Conservation (phyloP, 2,113 vertebrate genomes). For the Cheirogaleus medius region DNA sequence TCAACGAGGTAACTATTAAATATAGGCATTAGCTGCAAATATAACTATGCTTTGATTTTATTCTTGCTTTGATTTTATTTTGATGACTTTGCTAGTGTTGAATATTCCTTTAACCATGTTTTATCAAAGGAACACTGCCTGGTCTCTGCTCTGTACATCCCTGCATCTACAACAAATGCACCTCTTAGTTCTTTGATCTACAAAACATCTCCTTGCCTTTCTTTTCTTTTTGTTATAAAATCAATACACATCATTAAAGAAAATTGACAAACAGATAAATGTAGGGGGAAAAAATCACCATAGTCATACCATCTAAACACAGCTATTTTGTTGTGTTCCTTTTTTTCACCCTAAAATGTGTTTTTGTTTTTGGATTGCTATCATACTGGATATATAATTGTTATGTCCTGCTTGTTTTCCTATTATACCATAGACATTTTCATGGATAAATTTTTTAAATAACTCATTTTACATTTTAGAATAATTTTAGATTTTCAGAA, state of each 20-base stretch:
- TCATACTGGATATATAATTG: not conserved
- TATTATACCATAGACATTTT: not conserved
- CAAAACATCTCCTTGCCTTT: slow-evolving; percentile 3
- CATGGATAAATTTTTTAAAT: not conserved
- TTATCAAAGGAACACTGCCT: slow-evolving; percentile 32
- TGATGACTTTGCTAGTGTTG: not conserved
- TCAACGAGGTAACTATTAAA: not conserved
- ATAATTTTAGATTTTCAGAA: not conserved
- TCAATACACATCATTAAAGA: slow-evolving; percentile 41
- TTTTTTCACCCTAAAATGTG: not conserved
- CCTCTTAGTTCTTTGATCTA: slow-evolving; percentile 51
- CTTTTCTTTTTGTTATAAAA: slow-evolving; percentile 55
- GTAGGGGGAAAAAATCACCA: not conserved
- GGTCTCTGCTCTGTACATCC: not conserved
- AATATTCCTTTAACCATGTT: slow-evolving; percentile 34
- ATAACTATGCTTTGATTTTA: slow-evolving; percentile 46
- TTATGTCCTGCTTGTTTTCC: not conserved
- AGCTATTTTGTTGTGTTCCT: not conserved
- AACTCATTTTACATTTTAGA: not conserved
- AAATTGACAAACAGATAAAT: slow-evolving; percentile 36
- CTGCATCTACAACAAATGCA: not conserved
- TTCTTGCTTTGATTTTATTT: slow-evolving; percentile 47
- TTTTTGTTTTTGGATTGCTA: not conserved
- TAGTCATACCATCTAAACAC: not conserved
- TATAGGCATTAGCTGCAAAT: not conserved